phyloP scores from a whole-genome alignment of 2,797 vertebrate genomes.

The Hapalemur alaotrensis region DNA sequence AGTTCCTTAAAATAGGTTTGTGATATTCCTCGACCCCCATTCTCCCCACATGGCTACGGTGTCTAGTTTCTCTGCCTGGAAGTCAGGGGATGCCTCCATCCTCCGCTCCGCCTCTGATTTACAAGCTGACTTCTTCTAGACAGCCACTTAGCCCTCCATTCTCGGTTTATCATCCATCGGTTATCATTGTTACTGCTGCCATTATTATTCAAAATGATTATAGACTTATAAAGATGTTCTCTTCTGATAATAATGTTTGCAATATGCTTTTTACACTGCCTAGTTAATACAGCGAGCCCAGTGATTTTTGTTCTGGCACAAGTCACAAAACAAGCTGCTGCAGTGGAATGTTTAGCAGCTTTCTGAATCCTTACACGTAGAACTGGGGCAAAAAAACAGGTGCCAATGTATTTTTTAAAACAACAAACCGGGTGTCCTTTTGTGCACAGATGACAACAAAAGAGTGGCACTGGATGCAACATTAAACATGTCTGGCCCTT shows the following conservation, averaged over 20 bases:
- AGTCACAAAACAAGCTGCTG: not conserved
- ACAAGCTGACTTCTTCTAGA: slow-evolving; percentile 1
- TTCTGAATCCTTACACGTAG: not conserved
- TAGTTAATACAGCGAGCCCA: not conserved
- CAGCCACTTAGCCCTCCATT: not conserved
- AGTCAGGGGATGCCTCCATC: not conserved
- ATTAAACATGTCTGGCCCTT: not conserved
- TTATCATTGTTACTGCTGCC: slow-evolving; percentile 29
- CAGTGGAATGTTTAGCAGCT: not conserved
- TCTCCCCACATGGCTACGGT: fast-evolving
- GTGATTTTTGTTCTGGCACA: not conserved
- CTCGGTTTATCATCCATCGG: slow-evolving; percentile 18
- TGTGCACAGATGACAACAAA: not conserved
- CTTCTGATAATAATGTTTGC: slow-evolving; percentile 19
- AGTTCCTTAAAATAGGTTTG: not conserved
- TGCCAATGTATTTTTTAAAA: not conserved
- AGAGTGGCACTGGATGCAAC: fast-evolving
- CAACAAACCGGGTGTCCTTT: not conserved
- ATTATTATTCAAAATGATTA: slow-evolving; percentile 53
- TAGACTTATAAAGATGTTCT: slow-evolving; percentile 34
- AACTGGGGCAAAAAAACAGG: fast-evolving
- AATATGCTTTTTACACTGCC: slow-evolving; percentile 3
- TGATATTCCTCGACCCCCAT: not conserved
- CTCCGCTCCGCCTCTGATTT: not conserved
- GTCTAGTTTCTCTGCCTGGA: not conserved